Evolutionary conservation across 2,888 invertebrate genomes (phyloP), one percentile per base, ranked within the genome.

Genomic region (Chrysolina oricalcia): DNA sequence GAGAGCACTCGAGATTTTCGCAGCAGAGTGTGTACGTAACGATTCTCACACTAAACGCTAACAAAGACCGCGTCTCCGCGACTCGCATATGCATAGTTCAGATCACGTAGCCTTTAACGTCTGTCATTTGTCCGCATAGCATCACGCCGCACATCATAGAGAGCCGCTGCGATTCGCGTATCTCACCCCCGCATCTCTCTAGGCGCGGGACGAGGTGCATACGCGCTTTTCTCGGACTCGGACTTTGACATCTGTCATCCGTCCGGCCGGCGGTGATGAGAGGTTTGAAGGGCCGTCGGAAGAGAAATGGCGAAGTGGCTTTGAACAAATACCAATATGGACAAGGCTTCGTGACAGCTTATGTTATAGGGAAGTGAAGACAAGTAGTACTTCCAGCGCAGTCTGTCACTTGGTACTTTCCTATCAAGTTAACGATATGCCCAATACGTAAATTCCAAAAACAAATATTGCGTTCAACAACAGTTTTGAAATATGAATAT

Each of bases 121-220:
- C 85, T 84, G 87, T 87, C 87, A 87, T 87, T 87, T 87, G 87
- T 87, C 86, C 86, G 86, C 87, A 87, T 87, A 87, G 84, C 86
- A 84, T 87, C 87, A 87, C 87, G 87, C 85, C 83, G 85, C 82
- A 79, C 80, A 85, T 85, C 86, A 86, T 84, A 87, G 85, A 85
- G 82, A 83, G 86, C 87, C 86, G 87, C 86, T 53, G 83, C 82
- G 84, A 71, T 17, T 84, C 83, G 81, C 84, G 77, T 83, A 86
- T 86, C 86, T 82, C 87, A 84, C 87, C 86, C 87, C 86, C 87
- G 85, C 86, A 87, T 86, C 87, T 85, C 76, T 48, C 43, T 67
- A 63, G 68, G 17, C 41, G 15, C 43, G 48, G 50, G 23, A 23
- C 13, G 23, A 50, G 50, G 35, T 35, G 23, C 21, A 23, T 56